Base-by-base conservation (phyloP, 37 sponge, comb jelly and placozoan genomes). In the Agelas oroides region DNA sequence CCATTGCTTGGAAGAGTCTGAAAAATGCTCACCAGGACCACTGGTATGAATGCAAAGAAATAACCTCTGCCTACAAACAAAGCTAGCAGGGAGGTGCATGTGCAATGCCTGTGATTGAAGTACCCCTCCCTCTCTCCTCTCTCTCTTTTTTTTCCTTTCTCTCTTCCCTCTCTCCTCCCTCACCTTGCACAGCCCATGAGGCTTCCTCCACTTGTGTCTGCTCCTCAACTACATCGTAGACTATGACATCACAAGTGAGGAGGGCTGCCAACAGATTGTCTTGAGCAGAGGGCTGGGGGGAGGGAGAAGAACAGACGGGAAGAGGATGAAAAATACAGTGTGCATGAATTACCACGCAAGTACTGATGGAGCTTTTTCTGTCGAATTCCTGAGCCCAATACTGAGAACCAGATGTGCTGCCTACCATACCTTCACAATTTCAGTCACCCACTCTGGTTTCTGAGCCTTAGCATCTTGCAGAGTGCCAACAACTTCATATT, bases 401-500 rank as follows among this genome's bases (percentile, higher is more conserved):
- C n/a, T n/a, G n/a, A n/a, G n/a, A n/a, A n/a, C n/a, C n/a, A n/a
- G n/a, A n/a, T 46, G 46, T 16, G 8, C 27, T 79, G 28, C 13
- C 71, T 37, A 56, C n/a, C 67, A 37, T 65, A 86, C 78, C 69
- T 58, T 23, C 24, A 73, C 67, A 23, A 92, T 83, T 55, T 88
- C 87, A 18, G 67, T 25, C 5, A 96, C 94, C 83, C 87, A 91
- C 16, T 80, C 71, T 31, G 94, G 94, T 24, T 87, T 82, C 20
- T 41, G 53, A n/a, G 84, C 87, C 8, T 78, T 34, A 25, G 63
- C 24, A 38, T 83, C 86, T 40, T 30, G 34, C 23, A 94, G 75
- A 19, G 97, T 92, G 18, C 97, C 97, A 1, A 96, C 69, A 11
- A 96, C 87, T 75, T 96, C 90, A 79, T 89, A 95, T 2, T 69